Conservation (phyloP, 2,797 vertebrate genomes). For the Hippopotamyrus pictus region DNA sequence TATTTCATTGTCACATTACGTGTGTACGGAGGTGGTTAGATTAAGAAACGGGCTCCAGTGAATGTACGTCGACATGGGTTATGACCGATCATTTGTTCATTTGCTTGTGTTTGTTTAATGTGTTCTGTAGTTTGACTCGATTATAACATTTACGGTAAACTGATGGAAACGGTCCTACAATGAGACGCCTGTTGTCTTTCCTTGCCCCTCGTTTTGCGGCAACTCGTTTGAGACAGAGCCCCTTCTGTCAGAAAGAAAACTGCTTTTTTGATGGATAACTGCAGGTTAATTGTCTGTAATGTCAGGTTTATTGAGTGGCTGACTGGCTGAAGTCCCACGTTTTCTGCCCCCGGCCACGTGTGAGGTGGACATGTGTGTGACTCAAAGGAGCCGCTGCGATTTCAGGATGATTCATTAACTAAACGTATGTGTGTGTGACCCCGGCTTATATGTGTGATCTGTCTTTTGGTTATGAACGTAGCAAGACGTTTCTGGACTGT, state of each 20-base stretch:
- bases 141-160: not conserved
- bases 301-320: not conserved
- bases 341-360: not conserved
- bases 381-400: not conserved
- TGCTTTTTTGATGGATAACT: not conserved
- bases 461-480: not conserved
- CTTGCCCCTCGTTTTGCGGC: not conserved
- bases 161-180: not conserved
- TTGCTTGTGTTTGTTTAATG: not conserved
- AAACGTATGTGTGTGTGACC: not conserved
- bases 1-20: not conserved
- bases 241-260: not conserved
- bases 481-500: not conserved
- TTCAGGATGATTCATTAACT: not conserved
- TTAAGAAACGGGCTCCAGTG: not conserved
- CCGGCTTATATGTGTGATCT: not conserved
- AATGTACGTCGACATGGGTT: not conserved
- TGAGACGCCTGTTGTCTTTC: not conserved
- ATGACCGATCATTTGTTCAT: not conserved
- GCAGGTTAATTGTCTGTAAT: not conserved
- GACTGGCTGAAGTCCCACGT: not conserved
- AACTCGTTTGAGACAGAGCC: not conserved
- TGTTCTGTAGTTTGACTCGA: not conserved
- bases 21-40: not conserved
- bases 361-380: not conserved